Conservation (phyloP, 2,888 invertebrate genomes). For the Cephus rjabovi region DNA sequence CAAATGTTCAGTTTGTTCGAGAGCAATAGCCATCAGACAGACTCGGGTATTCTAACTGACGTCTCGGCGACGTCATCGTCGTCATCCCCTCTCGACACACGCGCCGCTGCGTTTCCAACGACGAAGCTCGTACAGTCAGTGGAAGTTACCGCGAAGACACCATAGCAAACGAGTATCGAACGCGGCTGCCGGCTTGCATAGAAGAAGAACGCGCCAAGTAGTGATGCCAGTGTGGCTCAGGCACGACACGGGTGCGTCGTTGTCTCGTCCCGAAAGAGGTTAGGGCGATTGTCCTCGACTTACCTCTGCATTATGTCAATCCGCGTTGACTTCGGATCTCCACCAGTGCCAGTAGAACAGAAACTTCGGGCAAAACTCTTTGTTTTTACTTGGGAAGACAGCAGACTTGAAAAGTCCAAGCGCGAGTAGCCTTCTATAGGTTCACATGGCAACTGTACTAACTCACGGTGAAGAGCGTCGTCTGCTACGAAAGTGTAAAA, state of each 20-base stretch:
- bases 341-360: not conserved
- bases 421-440: not conserved
- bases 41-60: not conserved
- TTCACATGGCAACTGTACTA: not conserved
- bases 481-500: not conserved
- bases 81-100: not conserved
- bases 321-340: not conserved
- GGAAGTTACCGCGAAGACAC: constrained; percentile 40
- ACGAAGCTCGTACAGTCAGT: not conserved
- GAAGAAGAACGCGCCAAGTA: constrained; percentile 30
- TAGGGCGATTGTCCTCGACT: constrained; percentile 6
- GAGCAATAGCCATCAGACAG: not conserved
- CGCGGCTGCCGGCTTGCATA: constrained; percentile 35
- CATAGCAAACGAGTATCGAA: constrained; percentile 39
- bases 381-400: not conserved
- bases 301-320: not conserved
- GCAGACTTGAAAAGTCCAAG: not conserved
- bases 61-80: not conserved
- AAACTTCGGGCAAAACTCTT: not conserved
- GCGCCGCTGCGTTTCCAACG: not conserved
- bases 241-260: constrained; percentile 39
- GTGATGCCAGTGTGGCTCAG: constrained; percentile 43
- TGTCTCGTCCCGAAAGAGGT: constrained; percentile 18
- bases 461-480: not conserved
- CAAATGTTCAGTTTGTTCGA: not conserved